Percentiles rank a stretch among this genome's conserved stretches.
phyloP scores from a whole-genome alignment of 1,140 invertebrate species.

The Metopolophium dirhodum region DNA sequence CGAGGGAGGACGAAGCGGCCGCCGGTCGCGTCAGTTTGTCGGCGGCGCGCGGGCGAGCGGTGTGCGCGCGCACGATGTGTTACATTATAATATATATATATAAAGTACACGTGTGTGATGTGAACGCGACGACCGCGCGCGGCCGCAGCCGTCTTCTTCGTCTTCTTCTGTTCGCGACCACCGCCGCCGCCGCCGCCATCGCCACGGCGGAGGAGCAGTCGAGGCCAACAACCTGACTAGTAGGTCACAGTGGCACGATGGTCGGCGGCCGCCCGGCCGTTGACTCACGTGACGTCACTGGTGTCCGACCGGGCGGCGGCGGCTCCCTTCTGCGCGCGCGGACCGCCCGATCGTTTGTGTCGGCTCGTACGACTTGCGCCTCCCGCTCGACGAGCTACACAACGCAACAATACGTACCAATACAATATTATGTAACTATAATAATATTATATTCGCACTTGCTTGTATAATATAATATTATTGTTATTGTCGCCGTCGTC shows the following conservation, averaged over 20 bases:
- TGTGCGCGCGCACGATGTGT: background rate
- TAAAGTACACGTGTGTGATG: background rate
- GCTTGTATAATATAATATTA: conserved; percentile 3
- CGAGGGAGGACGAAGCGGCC: background rate
- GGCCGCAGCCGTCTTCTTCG: conserved; percentile 11
- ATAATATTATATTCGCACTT: background rate
- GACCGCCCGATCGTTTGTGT: background rate
- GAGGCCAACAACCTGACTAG: conserved; percentile 57
- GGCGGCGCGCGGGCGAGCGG: too few relatives aligned
- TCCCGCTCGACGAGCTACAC: background rate
- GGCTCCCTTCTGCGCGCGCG: background rate
- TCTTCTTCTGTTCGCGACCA: background rate
- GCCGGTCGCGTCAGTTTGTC: background rate
- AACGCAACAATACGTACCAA: background rate
- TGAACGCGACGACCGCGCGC: conserved; percentile 5
- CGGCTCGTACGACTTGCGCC: background rate
- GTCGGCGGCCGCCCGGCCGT: conserved; percentile 54
- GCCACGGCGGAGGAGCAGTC: background rate
- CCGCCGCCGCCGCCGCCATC: background rate
- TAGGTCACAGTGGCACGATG: conserved; percentile 57
- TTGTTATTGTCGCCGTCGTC: background rate
- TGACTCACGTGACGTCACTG: conserved; percentile 56
- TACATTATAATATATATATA: too few relatives aligned
- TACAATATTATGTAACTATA: background rate
- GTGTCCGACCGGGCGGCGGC: conserved; percentile 37